Percentiles rank a stretch among this genome's conserved stretches.
These are phyloP conservation scores for Catostomus latipinnis DNA, from an alignment of 2,797 vertebrate genomes.

Conservation along the genomic window DNA sequence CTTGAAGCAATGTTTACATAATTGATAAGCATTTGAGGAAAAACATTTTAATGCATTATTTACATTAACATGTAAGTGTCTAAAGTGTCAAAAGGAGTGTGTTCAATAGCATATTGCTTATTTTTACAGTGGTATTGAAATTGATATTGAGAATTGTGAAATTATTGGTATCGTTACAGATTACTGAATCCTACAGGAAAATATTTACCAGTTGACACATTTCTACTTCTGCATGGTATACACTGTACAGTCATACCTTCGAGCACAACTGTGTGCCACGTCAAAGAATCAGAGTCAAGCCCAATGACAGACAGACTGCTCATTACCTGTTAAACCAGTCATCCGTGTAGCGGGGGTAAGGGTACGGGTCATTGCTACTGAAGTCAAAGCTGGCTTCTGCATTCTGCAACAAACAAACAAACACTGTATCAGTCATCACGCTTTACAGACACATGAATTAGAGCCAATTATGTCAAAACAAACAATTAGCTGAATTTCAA, in stretches of 20 bases:
- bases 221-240: neutral
- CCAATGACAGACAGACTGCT: slow-evolving; percentile 26
- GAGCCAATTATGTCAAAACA: slow-evolving; percentile 20
- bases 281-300: no score
- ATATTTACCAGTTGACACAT: neutral
- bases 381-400: slow-evolving; percentile 98
- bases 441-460: neutral
- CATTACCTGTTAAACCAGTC: slow-evolving; percentile 99
- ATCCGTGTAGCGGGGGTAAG: slow-evolving; percentile 97
- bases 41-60: no score
- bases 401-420: slow-evolving; percentile 84
- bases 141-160: no score
- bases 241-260: neutral
- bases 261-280: neutral
- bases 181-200: neutral
- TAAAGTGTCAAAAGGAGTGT: no score
- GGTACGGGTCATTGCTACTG: slow-evolving; percentile 98
- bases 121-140: no score
- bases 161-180: no score
- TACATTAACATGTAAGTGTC: no score
- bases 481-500: slow-evolving; percentile 23
- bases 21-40: no score
- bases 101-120: no score
- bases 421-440: neutral
- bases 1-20: no score